These are phyloP conservation scores for Eulithis testata DNA, from an alignment of 2,888 invertebrate species.

Conservation along the genomic window DNA sequence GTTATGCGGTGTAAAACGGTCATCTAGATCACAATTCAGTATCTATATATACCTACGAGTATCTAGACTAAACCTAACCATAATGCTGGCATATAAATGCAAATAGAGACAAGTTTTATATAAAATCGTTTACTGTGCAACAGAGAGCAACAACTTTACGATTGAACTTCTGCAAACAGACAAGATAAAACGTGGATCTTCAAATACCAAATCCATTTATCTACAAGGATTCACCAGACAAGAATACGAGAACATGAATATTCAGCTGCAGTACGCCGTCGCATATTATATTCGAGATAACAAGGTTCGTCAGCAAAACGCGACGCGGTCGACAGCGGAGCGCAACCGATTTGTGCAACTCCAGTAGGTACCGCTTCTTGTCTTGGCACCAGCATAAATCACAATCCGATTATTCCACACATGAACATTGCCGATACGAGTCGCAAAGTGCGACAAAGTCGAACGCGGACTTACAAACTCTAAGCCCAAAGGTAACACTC, in stretches of 20 bases:
- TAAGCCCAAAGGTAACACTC: conserved; percentile 33
- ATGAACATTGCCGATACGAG: conserved; percentile 26
- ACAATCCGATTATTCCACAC: conserved; percentile 37
- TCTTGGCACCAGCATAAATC: conserved; percentile 61
- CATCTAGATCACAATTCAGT: no score
- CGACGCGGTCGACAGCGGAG: conserved; percentile 43
- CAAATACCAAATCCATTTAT: conserved; percentile 47
- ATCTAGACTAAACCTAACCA: no score
- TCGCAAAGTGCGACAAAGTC: conserved; percentile 17
- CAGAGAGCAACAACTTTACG: conserved; percentile 29
- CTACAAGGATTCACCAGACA: conserved; percentile 45
- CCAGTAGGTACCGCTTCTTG: conserved; percentile 52
- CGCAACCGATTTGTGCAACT: conserved; percentile 64
- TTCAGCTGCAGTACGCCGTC: conserved; percentile 68
- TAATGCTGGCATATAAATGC: neutral
- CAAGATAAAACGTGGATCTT: conserved; percentile 36
- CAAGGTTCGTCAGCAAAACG: conserved; percentile 81
- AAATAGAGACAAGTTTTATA: conserved; percentile 5
- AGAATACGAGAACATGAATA: conserved; percentile 80
- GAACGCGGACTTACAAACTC: conserved; percentile 33
- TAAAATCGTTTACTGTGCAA: conserved; percentile 14
- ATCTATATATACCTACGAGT: no score
- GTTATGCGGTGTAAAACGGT: no score
- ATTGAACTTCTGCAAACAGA: conserved; percentile 33
- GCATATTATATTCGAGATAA: conserved; percentile 73